Evolutionary conservation across 2,113 vertebrate species (phyloP).

Genomic region (Pterocles burchelli): DNA sequence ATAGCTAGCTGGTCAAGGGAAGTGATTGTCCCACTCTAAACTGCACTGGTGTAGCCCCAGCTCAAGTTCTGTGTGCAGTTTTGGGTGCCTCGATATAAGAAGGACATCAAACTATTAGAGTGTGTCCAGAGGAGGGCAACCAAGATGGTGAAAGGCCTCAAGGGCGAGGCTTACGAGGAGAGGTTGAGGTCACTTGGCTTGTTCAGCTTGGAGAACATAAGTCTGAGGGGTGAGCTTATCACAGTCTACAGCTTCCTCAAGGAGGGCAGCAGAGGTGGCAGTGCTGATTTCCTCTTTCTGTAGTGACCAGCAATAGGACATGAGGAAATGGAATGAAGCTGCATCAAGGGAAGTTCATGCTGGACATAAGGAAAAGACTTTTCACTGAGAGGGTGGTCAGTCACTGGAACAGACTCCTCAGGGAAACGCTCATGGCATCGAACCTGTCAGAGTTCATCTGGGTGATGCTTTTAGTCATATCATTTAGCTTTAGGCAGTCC

Average conservation of each 20-base stretch:
- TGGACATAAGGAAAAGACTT: neutral
- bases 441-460: neutral
- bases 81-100: neutral
- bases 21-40: neutral
- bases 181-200: neutral
- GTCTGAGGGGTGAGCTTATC: no score
- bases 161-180: neutral
- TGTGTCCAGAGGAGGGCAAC: neutral
- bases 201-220: neutral
- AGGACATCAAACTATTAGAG: neutral
- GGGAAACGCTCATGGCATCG: neutral
- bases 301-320: neutral
- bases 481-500: neutral
- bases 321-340: neutral
- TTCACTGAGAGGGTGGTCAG: no score
- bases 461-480: neutral
- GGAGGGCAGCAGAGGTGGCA: accelerated
- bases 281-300: neutral
- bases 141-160: neutral
- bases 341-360: neutral
- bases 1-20: no score
- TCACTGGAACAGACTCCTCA: no score
- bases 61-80: neutral
- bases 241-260: neutral
- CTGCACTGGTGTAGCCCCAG: neutral